Conservation (phyloP, 1,140 invertebrate species). For the Apocrypta bakeri region DNA sequence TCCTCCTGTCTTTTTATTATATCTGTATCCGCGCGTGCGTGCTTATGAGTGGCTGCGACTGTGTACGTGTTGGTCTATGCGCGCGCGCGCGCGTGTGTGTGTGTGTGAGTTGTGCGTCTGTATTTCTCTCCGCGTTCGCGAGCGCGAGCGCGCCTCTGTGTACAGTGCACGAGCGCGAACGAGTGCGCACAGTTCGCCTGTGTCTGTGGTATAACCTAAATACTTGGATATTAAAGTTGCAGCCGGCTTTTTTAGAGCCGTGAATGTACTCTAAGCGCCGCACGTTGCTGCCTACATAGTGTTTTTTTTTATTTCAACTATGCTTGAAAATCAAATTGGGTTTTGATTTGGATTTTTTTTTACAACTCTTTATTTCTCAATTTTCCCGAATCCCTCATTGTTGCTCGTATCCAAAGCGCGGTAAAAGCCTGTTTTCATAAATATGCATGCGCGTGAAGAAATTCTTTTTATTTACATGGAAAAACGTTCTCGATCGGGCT, state of each 20-base stretch:
- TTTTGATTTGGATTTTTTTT: too few relatives aligned
- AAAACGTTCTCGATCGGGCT: too few relatives aligned
- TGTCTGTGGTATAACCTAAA: conserved; percentile 56
- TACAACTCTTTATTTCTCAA: too few relatives aligned
- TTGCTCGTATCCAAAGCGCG: too few relatives aligned
- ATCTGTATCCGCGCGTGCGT: conserved; percentile 30
- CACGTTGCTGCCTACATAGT: not conserved
- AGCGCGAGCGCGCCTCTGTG: not conserved
- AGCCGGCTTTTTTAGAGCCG: conserved; percentile 9
- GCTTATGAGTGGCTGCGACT: not conserved
- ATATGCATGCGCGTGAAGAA: too few relatives aligned
- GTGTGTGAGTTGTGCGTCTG: not conserved
- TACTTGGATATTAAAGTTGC: conserved; percentile 51
- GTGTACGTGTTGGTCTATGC: too few relatives aligned
- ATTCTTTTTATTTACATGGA: too few relatives aligned
- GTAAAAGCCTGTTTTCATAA: too few relatives aligned
- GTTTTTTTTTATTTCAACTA: not conserved
- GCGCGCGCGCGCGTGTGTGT: not conserved
- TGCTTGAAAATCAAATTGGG: not conserved
- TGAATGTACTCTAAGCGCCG: not conserved
- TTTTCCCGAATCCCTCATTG: too few relatives aligned
- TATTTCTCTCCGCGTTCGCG: too few relatives aligned
- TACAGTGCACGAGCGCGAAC: not conserved
- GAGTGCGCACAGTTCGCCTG: not conserved
- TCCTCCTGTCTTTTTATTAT: conserved; percentile 50